Evolutionary conservation across 2,888 invertebrate species (phyloP).

Genomic region (Tolmerus cingulatus): DNA sequence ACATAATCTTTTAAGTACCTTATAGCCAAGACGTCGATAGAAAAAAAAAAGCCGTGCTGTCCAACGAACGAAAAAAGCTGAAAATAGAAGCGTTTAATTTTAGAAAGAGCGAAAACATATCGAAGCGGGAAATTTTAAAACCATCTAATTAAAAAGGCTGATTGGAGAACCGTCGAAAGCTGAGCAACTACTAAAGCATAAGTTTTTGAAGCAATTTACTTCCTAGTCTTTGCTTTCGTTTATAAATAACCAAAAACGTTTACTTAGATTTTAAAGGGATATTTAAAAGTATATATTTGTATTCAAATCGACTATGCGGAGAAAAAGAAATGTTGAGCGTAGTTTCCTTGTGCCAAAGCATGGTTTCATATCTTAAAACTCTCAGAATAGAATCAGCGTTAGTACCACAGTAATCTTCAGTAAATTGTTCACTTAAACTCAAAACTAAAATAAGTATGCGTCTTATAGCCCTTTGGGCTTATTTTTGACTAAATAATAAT

Average conservation of each 20-base stretch:
- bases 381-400: background rate
- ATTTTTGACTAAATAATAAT: too few relatives aligned
- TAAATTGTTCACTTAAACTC: background rate
- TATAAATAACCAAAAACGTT: background rate
- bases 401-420: background rate
- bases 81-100: background rate
- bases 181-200: background rate
- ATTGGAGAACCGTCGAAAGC: background rate
- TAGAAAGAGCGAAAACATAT: background rate
- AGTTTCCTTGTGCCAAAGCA: background rate
- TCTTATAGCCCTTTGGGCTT: background rate
- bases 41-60: background rate
- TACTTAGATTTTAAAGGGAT: background rate
- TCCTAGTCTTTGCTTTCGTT: background rate
- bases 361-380: background rate
- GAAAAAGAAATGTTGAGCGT: background rate
- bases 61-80: background rate
- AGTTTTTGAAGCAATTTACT: background rate
- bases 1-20: background rate
- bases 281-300: background rate
- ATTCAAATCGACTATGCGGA: too few relatives aligned
- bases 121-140: background rate
- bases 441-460: background rate
- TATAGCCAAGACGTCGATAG: background rate
- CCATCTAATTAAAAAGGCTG: background rate